These are phyloP conservation scores for Eurytoma adleriae DNA, from an alignment of 2,888 invertebrate species.

Conservation along the genomic window DNA sequence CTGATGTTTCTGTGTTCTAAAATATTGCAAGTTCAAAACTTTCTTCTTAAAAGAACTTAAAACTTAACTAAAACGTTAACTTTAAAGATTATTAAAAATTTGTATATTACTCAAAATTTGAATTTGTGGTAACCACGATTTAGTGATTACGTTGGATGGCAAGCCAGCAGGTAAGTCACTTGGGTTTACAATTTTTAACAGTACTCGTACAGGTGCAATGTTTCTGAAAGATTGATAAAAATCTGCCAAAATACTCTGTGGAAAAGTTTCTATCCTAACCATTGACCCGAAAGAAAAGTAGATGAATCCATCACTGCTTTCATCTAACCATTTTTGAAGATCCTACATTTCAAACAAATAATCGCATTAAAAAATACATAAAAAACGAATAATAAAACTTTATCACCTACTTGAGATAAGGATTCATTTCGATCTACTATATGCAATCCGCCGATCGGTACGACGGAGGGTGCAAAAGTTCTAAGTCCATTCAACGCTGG, in stretches of 20 bases:
- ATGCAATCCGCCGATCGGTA: slow-evolving; percentile 79
- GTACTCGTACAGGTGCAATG: slow-evolving; percentile 69
- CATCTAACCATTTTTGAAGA: slow-evolving; percentile 69
- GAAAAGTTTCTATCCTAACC: slow-evolving; percentile 70
- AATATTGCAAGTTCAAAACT: background rate
- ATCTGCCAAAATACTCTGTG: slow-evolving; percentile 58
- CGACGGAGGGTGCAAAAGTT: slow-evolving; percentile 75
- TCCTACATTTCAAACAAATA: slow-evolving; percentile 60
- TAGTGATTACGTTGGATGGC: slow-evolving; percentile 69
- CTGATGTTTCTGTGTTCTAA: slow-evolving; percentile 67
- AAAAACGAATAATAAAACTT: too few species aligned
- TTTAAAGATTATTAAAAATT: background rate
- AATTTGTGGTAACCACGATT: slow-evolving; percentile 68
- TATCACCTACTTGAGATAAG: slow-evolving; percentile 52
- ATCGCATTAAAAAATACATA: background rate
- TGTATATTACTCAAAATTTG: slow-evolving; percentile 65
- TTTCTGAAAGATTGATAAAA: slow-evolving; percentile 68
- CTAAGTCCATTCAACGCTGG: slow-evolving; percentile 77
- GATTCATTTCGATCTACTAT: slow-evolving; percentile 54
- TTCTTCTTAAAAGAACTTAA: background rate
- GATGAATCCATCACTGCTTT: slow-evolving; percentile 68
- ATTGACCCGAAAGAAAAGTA: slow-evolving; percentile 73
- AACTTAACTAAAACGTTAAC: background rate
- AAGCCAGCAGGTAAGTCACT: slow-evolving; percentile 66
- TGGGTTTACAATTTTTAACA: slow-evolving; percentile 68